Conservation (phyloP, 1,140 invertebrate species). For the Leptinotarsa texana region DNA sequence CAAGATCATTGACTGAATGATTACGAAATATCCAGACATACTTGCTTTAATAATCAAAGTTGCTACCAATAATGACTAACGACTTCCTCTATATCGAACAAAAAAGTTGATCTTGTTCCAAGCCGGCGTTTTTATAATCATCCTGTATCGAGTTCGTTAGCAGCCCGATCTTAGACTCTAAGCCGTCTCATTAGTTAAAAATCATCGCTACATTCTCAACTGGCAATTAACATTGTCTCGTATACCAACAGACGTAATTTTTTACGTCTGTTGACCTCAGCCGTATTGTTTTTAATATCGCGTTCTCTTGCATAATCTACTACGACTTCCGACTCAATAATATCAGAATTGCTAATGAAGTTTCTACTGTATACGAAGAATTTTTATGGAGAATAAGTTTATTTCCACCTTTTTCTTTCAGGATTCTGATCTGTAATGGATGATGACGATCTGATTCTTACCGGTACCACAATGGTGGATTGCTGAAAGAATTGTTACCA, state of each 20-base stretch:
- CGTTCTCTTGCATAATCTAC: conserved; percentile 19
- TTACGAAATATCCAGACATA: too few relatives aligned
- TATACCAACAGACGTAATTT: not conserved
- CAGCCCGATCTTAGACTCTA: not conserved
- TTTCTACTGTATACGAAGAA: not conserved
- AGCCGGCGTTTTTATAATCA: not conserved
- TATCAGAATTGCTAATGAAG: conserved; percentile 23
- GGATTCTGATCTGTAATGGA: not conserved
- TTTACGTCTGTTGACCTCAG: conserved; percentile 7
- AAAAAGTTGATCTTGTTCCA: not conserved
- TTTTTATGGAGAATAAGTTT: not conserved
- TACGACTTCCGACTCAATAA: conserved; percentile 12
- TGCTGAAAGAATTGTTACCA: not conserved
- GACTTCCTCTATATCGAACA: not conserved
- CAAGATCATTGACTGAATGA: too few relatives aligned
- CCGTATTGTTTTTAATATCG: not conserved
- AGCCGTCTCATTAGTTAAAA: not conserved
- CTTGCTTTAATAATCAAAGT: too few relatives aligned
- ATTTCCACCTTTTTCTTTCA: not conserved
- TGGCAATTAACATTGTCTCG: not conserved
- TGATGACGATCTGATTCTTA: not conserved
- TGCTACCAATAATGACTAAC: not conserved
- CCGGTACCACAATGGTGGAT: not conserved
- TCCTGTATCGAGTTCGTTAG: conserved; percentile 1
- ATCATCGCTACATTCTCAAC: not conserved